Evolutionary conservation across 1,140 invertebrate genomes (phyloP), one percentile per base, ranked within the genome.

Genomic region (Camponotus floridanus): DNA sequence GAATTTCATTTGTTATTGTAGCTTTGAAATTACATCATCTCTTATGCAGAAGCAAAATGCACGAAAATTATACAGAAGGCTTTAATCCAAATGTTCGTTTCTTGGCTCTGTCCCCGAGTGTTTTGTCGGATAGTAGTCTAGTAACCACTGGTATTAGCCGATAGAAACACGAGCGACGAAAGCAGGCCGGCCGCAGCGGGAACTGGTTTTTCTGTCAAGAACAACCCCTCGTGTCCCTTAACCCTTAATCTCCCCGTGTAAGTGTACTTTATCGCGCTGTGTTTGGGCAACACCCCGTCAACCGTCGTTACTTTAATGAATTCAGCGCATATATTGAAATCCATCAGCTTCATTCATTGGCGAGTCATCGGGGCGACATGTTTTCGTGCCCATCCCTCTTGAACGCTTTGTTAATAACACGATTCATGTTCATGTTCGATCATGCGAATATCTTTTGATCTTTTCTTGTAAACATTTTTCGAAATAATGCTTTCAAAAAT

Each of bases 271-370:
- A 18, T 51, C 78, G 33, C 33, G 26, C 51, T 26, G 79, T 83
- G 79, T 83, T 83, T 83, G 68, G 79, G 79, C 55, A 83, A 83
- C 79, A 83, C 68, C 68, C 79, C 79, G 68, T 83, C 79, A 74
- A 73, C 79, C 79, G 79, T 83, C 68, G 79, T 83, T 74, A 74
- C 79, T 74, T 71, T 83, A 73, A 83, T 83, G 39, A 73, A 83
- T 83, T 83, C 79, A 74, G 55, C 55, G 55, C 36, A 8, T 39
- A 36, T 45, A 80, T 80, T 70, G 65, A 80, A 57, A 83, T 83
- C 79, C 68, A 83, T 80, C 76, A 39, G 76, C 76, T 68, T 33
- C 62, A 70, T 70, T 48, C 76, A 57, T 83, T 68, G 73, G 39
- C 68, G 68, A 55, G 48, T 74, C 21, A 83, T 59, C 42, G 68